phyloP scores from a whole-genome alignment of 2,113 vertebrate species.

The Agelaius phoeniceus region DNA sequence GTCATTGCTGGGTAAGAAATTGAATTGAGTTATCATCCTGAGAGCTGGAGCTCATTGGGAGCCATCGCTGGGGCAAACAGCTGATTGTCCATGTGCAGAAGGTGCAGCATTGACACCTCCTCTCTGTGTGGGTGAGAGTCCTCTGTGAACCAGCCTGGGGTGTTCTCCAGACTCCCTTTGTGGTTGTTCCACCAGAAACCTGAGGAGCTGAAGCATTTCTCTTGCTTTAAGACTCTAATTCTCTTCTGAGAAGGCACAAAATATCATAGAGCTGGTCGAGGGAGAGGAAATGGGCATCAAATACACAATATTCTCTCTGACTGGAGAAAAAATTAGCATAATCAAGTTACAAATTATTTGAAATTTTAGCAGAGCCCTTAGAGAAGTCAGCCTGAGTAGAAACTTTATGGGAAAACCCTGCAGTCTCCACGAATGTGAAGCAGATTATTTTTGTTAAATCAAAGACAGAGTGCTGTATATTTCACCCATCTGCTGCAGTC shows the following conservation, averaged over 20 bases:
- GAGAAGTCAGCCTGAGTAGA: neutral
- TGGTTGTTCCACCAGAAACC: neutral
- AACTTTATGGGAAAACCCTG: neutral
- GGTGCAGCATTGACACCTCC: neutral
- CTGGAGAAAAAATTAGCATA: neutral
- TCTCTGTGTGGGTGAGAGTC: neutral
- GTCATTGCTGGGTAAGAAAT: fast-evolving
- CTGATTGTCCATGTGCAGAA: fast-evolving
- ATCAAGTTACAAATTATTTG: neutral
- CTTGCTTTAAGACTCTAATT: neutral
- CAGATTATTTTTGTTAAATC: constrained; percentile 16
- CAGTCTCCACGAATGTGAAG: neutral
- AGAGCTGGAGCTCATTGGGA: neutral
- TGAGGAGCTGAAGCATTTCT: neutral
- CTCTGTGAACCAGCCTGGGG: neutral
- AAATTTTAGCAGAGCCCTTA: neutral
- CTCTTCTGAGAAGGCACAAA: neutral
- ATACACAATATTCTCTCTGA: neutral
- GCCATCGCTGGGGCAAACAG: neutral
- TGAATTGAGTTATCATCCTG: fast-evolving
- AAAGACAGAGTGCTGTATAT: neutral
- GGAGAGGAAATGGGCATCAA: neutral
- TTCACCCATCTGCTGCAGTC: constrained; percentile 12
- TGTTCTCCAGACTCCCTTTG: neutral
- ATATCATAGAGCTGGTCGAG: neutral